These are phyloP conservation scores for Goniozus legneri DNA, from an alignment of 1,140 invertebrate genomes.

Conservation along the genomic window DNA sequence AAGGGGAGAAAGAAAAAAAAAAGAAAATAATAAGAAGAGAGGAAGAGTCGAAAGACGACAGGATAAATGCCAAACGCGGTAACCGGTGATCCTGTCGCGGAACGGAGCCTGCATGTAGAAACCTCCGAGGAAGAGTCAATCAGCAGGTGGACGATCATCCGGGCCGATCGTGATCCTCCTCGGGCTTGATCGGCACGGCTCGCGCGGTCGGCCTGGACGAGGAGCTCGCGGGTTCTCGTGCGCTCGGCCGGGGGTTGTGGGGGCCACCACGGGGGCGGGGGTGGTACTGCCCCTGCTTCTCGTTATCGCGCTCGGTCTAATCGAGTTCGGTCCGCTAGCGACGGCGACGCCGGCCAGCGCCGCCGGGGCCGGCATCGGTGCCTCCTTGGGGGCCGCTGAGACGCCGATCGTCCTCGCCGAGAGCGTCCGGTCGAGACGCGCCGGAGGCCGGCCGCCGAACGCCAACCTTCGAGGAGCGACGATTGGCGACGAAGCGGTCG, in stretches of 20 bases:
- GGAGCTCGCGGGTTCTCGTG: conserved; percentile 36
- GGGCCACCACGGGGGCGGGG: conserved; percentile 45
- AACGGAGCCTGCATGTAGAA: conserved; percentile 4
- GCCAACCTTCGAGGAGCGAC: no score
- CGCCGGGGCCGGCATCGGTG: conserved; percentile 25
- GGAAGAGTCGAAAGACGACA: conserved; percentile 15
- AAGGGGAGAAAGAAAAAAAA: not conserved
- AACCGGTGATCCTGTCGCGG: conserved; percentile 10
- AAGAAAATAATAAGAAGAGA: not conserved
- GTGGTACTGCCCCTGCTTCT: conserved; percentile 45
- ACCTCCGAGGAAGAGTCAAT: no score
- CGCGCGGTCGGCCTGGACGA: no score
- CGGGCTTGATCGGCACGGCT: conserved; percentile 41
- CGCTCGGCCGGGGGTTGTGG: conserved; percentile 36
- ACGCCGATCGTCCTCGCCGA: not conserved
- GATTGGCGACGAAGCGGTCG: conserved; percentile 1
- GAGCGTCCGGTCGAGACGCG: no score
- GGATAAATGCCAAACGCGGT: conserved; percentile 24
- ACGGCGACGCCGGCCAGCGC: conserved; percentile 17
- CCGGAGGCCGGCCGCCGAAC: not conserved
- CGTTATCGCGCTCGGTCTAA: no score
- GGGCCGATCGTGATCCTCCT: no score
- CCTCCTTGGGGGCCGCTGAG: conserved; percentile 11
- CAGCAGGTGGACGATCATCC: no score
- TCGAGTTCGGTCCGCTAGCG: no score